These are phyloP conservation scores for Clepsis dumicolana DNA, from an alignment of 2,888 invertebrate species.

Conservation along the genomic window DNA sequence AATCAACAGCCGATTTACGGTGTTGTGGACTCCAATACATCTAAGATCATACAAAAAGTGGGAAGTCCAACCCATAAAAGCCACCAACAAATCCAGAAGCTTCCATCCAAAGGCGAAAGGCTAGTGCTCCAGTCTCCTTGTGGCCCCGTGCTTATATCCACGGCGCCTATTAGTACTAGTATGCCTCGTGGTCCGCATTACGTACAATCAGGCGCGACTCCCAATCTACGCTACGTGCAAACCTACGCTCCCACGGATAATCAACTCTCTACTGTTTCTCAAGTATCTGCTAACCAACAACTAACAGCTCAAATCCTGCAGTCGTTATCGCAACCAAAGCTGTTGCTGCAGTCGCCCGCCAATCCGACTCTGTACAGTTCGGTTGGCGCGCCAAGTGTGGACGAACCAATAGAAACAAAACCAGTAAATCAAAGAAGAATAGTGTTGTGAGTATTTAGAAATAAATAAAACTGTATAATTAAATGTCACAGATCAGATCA, in stretches of 20 bases:
- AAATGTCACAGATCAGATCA: too few relatives aligned
- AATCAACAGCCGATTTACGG: constrained; percentile 69
- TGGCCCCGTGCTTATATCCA: constrained; percentile 78
- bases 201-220: constrained; percentile 78
- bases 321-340: constrained; percentile 81
- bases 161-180: constrained; percentile 72
- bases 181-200: constrained; percentile 82
- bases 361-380: not conserved
- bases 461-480: not conserved
- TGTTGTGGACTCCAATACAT: constrained; percentile 69
- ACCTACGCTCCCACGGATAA: constrained; percentile 72
- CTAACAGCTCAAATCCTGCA: constrained; percentile 88
- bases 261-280: constrained; percentile 74
- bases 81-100: constrained; percentile 66
- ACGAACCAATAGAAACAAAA: constrained; percentile 67
- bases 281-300: constrained; percentile 87
- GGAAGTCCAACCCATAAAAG: constrained; percentile 77
- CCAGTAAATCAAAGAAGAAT: constrained; percentile 73
- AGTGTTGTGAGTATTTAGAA: constrained; percentile 76
- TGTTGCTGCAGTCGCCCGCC: constrained; percentile 64
- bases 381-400: constrained; percentile 45
- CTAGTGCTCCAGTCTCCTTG: constrained; percentile 79
- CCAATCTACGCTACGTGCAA: constrained; percentile 78
- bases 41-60: constrained; percentile 80
- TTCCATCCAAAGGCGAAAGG: constrained; percentile 73